Evolutionary conservation across 2,113 vertebrate genomes (phyloP).

Genomic region (Mustelus asterias): DNA sequence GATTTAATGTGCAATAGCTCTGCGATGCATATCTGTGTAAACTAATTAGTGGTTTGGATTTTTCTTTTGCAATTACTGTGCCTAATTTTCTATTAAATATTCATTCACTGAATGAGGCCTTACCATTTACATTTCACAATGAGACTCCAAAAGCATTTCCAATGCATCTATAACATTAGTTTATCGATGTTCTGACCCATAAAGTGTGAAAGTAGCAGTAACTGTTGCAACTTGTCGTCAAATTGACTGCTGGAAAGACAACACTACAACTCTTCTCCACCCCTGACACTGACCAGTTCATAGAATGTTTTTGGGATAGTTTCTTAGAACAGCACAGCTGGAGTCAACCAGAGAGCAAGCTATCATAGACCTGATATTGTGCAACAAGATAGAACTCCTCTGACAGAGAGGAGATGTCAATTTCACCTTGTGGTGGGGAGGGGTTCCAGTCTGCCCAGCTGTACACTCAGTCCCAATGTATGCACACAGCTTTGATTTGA

Average conservation of each 20-base stretch:
- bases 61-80: slow-evolving; percentile 13
- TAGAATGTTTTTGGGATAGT: no score
- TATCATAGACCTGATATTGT: no score
- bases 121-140: neutral
- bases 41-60: slow-evolving; percentile 13
- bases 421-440: no score
- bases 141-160: neutral
- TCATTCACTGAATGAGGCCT: neutral
- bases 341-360: no score
- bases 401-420: no score
- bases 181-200: neutral
- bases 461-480: no score
- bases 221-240: neutral
- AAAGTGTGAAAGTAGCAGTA: neutral
- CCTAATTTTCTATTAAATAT: slow-evolving; percentile 23
- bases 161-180: neutral
- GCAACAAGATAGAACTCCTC: no score
- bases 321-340: no score
- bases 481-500: no score
- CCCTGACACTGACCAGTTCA: neutral
- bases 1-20: neutral
- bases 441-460: no score
- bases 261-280: neutral
- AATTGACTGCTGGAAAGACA: neutral
- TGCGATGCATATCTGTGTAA: neutral